Percentiles rank a stretch among this genome's conserved stretches.
Evolutionary conservation across 2,797 vertebrate species (phyloP).

Genomic region (Characodon lateralis): DNA sequence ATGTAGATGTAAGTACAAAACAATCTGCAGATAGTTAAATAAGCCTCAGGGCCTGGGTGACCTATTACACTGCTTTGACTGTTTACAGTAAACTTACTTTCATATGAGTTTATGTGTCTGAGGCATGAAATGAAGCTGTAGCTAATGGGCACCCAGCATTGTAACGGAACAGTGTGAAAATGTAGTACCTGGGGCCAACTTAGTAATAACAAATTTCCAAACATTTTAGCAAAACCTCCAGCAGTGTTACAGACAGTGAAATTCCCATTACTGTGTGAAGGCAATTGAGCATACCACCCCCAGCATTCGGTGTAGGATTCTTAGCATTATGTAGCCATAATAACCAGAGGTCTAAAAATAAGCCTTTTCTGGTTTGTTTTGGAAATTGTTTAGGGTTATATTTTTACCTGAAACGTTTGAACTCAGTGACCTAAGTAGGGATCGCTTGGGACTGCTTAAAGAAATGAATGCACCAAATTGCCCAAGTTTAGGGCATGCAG

Average conservation of each 20-base stretch:
- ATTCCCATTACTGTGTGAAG: constrained; percentile 4
- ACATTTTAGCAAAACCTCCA: constrained; percentile 30
- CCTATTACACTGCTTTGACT: neutral
- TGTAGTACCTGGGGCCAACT: constrained; percentile 10
- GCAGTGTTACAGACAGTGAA: constrained; percentile 16
- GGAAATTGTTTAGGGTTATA: neutral
- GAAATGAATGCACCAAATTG: neutral
- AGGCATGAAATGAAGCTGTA: constrained; percentile 28
- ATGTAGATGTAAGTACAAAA: neutral
- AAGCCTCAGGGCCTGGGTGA: neutral
- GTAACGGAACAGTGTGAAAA: constrained; percentile 11
- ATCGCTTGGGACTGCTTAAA: neutral
- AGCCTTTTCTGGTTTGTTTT: constrained; percentile 11
- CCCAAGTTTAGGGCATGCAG: neutral
- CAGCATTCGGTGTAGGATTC: constrained; percentile 1
- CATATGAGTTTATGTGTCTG: constrained; percentile 5
- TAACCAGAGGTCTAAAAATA: constrained; percentile 12
- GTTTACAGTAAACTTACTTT: constrained; percentile 6
- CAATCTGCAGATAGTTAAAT: neutral
- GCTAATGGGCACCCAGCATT: constrained; percentile 25
- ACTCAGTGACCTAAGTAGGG: neutral
- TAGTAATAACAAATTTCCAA: constrained; percentile 26
- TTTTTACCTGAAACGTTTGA: constrained; percentile 17
- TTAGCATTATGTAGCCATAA: constrained; percentile 6
- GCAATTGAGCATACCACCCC: constrained; percentile 5